phyloP scores from a whole-genome alignment of 2,113 vertebrate species.

The Odobenus rosmarus region DNA sequence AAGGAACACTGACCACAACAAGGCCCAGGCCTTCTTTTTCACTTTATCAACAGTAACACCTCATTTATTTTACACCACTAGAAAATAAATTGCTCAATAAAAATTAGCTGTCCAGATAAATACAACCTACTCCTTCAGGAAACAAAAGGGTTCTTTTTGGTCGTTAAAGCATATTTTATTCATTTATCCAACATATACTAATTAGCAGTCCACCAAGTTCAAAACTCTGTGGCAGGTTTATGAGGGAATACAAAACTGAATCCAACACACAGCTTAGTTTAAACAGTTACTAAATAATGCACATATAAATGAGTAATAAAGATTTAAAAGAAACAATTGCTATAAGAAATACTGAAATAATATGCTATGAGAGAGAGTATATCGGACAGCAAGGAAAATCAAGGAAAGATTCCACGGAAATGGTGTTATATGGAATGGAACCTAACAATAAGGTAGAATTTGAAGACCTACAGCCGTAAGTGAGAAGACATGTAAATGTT shows the following conservation, averaged over 20 bases:
- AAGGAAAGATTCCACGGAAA: background rate
- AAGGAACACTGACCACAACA: background rate
- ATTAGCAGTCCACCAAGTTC: background rate
- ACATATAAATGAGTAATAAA: background rate
- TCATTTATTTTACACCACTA: background rate
- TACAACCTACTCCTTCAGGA: background rate
- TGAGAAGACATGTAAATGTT: background rate
- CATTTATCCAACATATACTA: background rate
- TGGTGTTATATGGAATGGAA: background rate
- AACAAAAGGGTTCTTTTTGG: background rate
- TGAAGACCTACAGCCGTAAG: background rate
- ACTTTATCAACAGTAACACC: background rate
- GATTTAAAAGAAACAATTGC: background rate
- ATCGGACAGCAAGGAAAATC: background rate
- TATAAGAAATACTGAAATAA: background rate
- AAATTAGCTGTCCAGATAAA: background rate
- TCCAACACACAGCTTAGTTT: background rate
- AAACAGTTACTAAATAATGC: background rate
- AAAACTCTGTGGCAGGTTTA: background rate
- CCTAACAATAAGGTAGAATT: background rate
- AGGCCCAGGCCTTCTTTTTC: background rate
- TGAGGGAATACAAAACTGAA: background rate
- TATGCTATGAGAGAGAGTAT: background rate
- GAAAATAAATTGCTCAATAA: background rate
- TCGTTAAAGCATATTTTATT: background rate